phyloP scores from a whole-genome alignment of 2,113 vertebrate species.

The Thalassarche chlororhynchos region DNA sequence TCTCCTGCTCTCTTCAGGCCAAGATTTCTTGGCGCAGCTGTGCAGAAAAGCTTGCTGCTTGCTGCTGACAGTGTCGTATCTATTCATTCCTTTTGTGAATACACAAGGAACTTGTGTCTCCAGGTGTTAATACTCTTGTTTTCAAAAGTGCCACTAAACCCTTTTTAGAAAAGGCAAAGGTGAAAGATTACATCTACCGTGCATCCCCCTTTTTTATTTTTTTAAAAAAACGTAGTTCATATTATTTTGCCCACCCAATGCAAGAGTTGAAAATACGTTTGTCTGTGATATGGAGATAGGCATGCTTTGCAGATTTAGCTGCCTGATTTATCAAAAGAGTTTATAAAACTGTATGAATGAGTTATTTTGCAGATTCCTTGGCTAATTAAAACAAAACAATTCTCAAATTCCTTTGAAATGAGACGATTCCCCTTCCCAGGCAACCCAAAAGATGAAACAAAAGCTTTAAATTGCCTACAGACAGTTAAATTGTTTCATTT shows the following conservation, averaged over 20 bases:
- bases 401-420: neutral
- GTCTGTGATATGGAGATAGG: neutral
- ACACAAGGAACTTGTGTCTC: neutral
- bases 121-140: neutral
- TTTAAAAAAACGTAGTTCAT: neutral
- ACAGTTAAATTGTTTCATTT: neutral
- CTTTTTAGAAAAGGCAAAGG: neutral
- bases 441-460: neutral
- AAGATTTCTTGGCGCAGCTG: neutral
- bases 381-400: neutral
- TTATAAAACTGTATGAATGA: neutral
- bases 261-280: neutral
- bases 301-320: neutral
- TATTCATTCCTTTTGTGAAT: neutral
- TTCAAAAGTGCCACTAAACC: neutral
- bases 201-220: neutral
- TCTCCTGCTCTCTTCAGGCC: neutral
- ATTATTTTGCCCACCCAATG: neutral
- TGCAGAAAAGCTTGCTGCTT: neutral
- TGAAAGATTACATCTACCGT: neutral
- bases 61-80: neutral
- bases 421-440: neutral
- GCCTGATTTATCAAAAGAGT: neutral
- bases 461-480: neutral
- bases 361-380: neutral